Base-by-base conservation (phyloP, 23 tunicate species). In the Ciona savignyi region DNA sequence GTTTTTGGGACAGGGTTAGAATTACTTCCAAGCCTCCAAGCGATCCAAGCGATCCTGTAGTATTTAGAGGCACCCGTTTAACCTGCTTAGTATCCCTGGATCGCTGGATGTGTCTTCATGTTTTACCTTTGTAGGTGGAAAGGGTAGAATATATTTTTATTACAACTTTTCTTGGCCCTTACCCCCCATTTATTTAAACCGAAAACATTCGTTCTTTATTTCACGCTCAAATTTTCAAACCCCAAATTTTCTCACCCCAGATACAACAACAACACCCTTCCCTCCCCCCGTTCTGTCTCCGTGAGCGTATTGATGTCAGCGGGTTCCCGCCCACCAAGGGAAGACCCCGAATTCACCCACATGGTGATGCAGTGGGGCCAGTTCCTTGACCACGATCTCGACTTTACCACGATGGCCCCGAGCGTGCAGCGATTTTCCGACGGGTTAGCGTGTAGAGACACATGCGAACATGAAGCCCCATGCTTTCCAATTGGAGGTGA, bases 321-420 rank as follows among this genome's bases (percentile, higher is more conserved):
- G 2, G 86, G 85, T 2, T 78, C 90, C 28, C 74, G 99, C 42
- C 85, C 88, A 21, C 83, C 96, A 35, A 75, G 79, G 25, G 25
- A 82, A 0, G 99, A 94, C 72, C 78, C 86, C 2, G 78, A 73
- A 29, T 87, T 87, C 35, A 94, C 92, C 51, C 95, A 89, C 79
- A 94, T 94, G 95, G 83, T 92, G 25, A 94, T 94, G 99, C 99
- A 94, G 80, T 94, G 99, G 99, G 99, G 99, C 19, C 99, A 94
- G 73, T 94, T 94, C 70, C 51, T 94, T 0, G 98, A 86, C 72
- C 88, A 85, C 62, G 91, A 91, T 68, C 60, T 91, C 27, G 86
- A 80, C 72, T 91, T 91, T 68, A 85, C 97, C 0, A 80, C 97
- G 2, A 80, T 84, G 97, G 97, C 97, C 2, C 97, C 97, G 11